Conservation (phyloP, 2,888 invertebrate genomes). For the Neoaliturus tenellus region DNA sequence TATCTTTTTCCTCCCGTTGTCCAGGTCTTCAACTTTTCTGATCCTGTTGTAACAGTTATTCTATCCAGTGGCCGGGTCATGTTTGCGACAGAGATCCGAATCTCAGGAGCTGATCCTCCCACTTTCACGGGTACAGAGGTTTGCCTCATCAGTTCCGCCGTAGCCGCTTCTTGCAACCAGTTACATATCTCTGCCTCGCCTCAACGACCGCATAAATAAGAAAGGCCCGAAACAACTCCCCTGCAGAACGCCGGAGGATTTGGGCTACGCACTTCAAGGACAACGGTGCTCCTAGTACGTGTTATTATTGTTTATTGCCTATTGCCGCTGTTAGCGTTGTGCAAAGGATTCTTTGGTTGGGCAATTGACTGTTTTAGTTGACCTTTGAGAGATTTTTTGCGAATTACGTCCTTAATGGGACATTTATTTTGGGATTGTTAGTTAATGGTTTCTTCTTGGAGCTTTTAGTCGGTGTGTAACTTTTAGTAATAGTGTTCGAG, state of each 20-base stretch:
- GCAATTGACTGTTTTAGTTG: too few species aligned
- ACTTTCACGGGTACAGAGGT: slow-evolving; percentile 12
- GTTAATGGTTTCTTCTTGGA: too few species aligned
- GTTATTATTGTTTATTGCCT: too few species aligned
- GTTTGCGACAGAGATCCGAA: background rate
- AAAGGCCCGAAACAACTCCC: slow-evolving; percentile 30
- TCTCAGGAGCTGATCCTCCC: background rate
- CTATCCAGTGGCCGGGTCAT: background rate
- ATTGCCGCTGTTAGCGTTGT: background rate
- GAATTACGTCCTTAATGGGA: too few species aligned
- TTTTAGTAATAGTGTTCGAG: too few species aligned
- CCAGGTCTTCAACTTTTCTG: too few species aligned
- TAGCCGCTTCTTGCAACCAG: slow-evolving; percentile 23
- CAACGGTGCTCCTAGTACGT: background rate
- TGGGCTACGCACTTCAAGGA: background rate
- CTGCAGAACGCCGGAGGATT: slow-evolving; percentile 13
- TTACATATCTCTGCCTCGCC: slow-evolving; percentile 32
- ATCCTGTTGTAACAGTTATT: too few species aligned
- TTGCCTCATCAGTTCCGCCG: slow-evolving; percentile 34
- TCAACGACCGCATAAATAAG: slow-evolving; percentile 42
- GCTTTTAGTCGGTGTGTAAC: too few species aligned
- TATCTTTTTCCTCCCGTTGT: too few species aligned
- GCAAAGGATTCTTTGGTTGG: background rate
- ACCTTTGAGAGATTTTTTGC: too few species aligned
- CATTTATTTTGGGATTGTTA: too few species aligned